Evolutionary conservation across 2,113 vertebrate species (phyloP).

Genomic region (Syrrhaptes paradoxus): DNA sequence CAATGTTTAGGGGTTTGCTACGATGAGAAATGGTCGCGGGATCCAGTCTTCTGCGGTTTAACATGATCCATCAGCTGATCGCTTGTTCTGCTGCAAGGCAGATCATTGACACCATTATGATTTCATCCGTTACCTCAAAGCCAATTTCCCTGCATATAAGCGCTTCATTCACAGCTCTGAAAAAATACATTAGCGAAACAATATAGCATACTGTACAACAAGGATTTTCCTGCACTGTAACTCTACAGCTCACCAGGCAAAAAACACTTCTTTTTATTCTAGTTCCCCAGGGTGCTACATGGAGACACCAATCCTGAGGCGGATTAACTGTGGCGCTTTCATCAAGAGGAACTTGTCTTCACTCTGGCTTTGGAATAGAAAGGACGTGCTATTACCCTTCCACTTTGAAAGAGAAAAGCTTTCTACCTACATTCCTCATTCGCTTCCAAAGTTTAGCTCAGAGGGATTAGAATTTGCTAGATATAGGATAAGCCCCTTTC

Average conservation of each 20-base stretch:
- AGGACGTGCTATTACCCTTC: constrained; percentile 5
- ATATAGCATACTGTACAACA: constrained; percentile 63
- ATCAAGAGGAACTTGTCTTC: constrained; percentile 56
- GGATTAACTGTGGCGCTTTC: constrained; percentile 63
- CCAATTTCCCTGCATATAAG: constrained; percentile 59
- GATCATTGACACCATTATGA: constrained; percentile 27
- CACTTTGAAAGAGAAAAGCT: constrained; percentile 20
- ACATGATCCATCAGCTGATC: constrained; percentile 63
- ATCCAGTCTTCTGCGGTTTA: constrained; percentile 25
- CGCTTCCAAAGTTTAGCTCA: constrained; percentile 12
- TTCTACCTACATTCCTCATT: constrained; percentile 20
- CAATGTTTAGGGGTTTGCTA: neutral
- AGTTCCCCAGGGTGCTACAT: constrained; percentile 52
- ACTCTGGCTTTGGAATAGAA: constrained; percentile 52
- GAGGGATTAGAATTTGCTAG: constrained; percentile 44
- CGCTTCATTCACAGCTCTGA: constrained; percentile 30
- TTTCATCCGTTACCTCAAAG: constrained; percentile 44
- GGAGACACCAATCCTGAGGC: constrained; percentile 57
- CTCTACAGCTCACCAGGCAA: constrained; percentile 48
- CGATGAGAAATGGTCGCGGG: neutral
- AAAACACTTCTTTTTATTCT: constrained; percentile 51
- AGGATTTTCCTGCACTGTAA: constrained; percentile 65
- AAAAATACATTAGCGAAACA: constrained; percentile 59
- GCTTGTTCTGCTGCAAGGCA: constrained; percentile 34
- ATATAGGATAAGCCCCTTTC: constrained; percentile 17